These are phyloP conservation scores for Drosophila kanapiae DNA, from an alignment of 1,140 invertebrate genomes.

Conservation along the genomic window DNA sequence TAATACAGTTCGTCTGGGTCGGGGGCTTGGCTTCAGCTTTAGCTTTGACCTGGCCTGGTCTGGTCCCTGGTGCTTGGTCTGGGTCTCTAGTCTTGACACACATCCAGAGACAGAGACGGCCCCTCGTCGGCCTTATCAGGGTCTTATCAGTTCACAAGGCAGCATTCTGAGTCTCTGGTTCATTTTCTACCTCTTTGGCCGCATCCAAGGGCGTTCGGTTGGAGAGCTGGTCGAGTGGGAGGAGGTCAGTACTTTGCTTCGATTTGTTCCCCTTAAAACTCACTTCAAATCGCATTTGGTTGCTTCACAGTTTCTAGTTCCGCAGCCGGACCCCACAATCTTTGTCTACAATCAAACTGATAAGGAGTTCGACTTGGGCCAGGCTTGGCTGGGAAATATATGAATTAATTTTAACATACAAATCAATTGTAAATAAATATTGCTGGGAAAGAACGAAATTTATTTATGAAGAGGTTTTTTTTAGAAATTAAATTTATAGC, in stretches of 20 bases:
- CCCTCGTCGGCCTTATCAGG: conserved; percentile 28
- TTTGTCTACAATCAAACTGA: conserved; percentile 44
- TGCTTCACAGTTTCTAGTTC: background rate
- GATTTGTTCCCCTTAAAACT: background rate
- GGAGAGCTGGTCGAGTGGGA: conserved; percentile 19
- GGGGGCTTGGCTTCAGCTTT: conserved; percentile 32
- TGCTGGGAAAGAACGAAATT: background rate
- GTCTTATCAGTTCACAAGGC: conserved; percentile 31
- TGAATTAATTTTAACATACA: background rate
- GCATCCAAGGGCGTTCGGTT: conserved; percentile 48
- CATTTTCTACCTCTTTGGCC: conserved; percentile 36
- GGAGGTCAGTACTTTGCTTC: conserved; percentile 29
- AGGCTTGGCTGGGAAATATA: background rate
- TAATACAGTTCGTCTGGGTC: conserved; percentile 67
- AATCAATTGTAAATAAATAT: background rate
- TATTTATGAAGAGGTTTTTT: background rate
- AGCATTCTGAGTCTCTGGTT: conserved; percentile 30
- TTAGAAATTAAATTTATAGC: too few species aligned
- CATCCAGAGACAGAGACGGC: conserved; percentile 19
- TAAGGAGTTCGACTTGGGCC: conserved; percentile 3
- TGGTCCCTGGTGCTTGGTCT: conserved; percentile 18
- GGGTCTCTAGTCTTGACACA: conserved; percentile 41
- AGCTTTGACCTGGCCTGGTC: conserved; percentile 40
- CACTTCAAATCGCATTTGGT: background rate
- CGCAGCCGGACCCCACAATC: conserved; percentile 59